Base-by-base conservation (phyloP, 2,888 invertebrate species). In the Agapetus fuscipes region DNA sequence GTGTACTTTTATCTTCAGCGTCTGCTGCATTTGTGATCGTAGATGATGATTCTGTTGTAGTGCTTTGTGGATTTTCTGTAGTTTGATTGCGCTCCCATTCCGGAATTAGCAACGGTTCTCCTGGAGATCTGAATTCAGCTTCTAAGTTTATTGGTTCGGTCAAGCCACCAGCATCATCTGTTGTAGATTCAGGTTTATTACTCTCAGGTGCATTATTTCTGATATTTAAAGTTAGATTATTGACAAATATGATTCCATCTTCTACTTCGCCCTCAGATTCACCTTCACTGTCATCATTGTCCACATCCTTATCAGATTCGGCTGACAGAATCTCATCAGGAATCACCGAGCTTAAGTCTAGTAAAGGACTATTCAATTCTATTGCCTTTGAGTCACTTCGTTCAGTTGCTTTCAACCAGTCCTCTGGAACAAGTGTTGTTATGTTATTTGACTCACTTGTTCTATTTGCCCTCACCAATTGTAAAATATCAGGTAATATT, bases 401-500 rank as follows among this genome's bases (percentile, higher is more conserved):
- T 26, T 37, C 41, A 10, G 25, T 26, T 28, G 43, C 44, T 49
- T 60, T 61, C 30, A 61, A 40, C 60, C 60, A 60, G 43, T 56
- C 55, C 32, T 48, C 47, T 31, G 57, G 45, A 3, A 55, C 45
- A 34, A 56, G 39, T 9, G 55, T 50, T 3, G 37, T 33, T 30
- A 52, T 28, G 17, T 34, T 43, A 3, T 29, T 30, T 14, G 38
- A 12, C 3, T 41, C 28, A 29, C 37, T 43, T 17, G 45, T 40
- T 20, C 56, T 54, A 37, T 52, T 53, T 39, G 56, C 56, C 35
- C 49, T 53, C 14, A 56, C 43, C 3, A 53, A 50, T 17, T 53
- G 52, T 17, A 58, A 41, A 27, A 60, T 50, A 37, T 56, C 57
- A 3, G 57, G 58, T 10, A 59, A 40, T 20, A 60, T 60, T 50